These are phyloP conservation scores for Ips nitidus DNA, from an alignment of 1,140 invertebrate genomes.

Conservation along the genomic window DNA sequence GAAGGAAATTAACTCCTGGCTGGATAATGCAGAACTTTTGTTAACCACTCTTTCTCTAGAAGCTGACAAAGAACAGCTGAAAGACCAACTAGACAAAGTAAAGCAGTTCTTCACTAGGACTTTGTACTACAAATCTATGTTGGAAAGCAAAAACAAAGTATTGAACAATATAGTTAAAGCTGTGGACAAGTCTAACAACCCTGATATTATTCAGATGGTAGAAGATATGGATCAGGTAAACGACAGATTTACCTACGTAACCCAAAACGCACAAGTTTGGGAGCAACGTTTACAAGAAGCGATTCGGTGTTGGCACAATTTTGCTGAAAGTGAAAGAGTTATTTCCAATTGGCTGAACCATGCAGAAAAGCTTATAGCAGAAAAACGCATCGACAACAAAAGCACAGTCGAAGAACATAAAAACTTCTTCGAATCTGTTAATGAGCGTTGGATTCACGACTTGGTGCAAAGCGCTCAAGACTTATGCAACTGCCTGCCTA, in stretches of 20 bases:
- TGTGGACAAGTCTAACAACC: conserved; percentile 69
- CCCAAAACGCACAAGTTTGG: conserved; percentile 71
- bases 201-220: conserved; percentile 71
- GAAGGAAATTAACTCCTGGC: conserved; percentile 80
- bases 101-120: conserved; percentile 86
- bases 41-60: conserved; percentile 64
- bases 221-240: conserved; percentile 76
- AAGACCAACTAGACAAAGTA: conserved; percentile 76
- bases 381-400: conserved; percentile 78
- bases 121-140: conserved; percentile 88
- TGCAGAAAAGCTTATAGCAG: conserved; percentile 78
- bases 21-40: conserved; percentile 78
- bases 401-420: conserved; percentile 79
- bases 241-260: conserved; percentile 76
- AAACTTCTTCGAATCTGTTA: conserved; percentile 81
- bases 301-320: conserved; percentile 82
- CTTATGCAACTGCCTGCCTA: conserved; percentile 68
- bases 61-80: conserved; percentile 72
- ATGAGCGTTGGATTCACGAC: conserved; percentile 80
- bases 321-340: conserved; percentile 73
- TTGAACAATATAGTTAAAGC: conserved; percentile 83
- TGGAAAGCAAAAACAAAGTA: conserved; percentile 94
- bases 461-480: conserved; percentile 78
- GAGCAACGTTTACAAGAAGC: conserved; percentile 79
- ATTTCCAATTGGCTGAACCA: conserved; percentile 84